A percentile compares a stretch with the other conserved stretches of the same genome.
Evolutionary conservation across 2,888 invertebrate species (phyloP).

Genomic region (Mechanitis mazaeus): DNA sequence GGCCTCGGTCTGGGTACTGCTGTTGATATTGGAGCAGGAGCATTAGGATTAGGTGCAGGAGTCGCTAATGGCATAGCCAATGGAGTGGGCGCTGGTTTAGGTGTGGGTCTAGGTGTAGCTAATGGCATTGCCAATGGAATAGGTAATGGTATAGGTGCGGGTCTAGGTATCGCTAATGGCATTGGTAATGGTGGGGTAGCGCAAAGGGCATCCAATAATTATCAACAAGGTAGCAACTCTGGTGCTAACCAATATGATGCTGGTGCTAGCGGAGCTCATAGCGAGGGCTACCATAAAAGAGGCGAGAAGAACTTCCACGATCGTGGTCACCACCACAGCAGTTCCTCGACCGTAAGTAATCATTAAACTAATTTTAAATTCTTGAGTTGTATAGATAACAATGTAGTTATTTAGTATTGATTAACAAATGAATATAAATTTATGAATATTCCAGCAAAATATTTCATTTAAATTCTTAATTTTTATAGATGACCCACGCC

Average conservation of each 20-base stretch:
- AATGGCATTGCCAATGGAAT: too few relatives aligned
- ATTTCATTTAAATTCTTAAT: too few relatives aligned
- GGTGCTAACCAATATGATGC: not conserved
- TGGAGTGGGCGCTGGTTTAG: too few relatives aligned
- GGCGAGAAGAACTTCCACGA: constrained; percentile 11
- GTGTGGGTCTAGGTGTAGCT: too few relatives aligned
- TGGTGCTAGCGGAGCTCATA: not conserved
- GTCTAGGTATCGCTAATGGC: too few relatives aligned
- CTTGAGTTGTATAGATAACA: too few relatives aligned
- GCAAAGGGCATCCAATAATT: not conserved
- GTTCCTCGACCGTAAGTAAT: constrained; percentile 7
- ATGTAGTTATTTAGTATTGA: not conserved
- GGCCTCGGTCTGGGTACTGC: not conserved
- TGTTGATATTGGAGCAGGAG: not conserved
- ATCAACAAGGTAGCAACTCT: not conserved
- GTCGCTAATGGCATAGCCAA: not conserved
- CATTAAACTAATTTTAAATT: not conserved
- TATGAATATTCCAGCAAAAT: not conserved
- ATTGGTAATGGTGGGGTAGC: too few relatives aligned
- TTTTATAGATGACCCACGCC: not conserved
- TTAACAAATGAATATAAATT: too few relatives aligned
- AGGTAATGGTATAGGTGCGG: too few relatives aligned
- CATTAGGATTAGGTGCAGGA: not conserved
- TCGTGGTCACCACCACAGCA: constrained; percentile 14
- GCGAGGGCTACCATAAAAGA: constrained; percentile 7